Base-by-base conservation (phyloP, 2,888 invertebrate species). In the Heterodera filipjevi region DNA sequence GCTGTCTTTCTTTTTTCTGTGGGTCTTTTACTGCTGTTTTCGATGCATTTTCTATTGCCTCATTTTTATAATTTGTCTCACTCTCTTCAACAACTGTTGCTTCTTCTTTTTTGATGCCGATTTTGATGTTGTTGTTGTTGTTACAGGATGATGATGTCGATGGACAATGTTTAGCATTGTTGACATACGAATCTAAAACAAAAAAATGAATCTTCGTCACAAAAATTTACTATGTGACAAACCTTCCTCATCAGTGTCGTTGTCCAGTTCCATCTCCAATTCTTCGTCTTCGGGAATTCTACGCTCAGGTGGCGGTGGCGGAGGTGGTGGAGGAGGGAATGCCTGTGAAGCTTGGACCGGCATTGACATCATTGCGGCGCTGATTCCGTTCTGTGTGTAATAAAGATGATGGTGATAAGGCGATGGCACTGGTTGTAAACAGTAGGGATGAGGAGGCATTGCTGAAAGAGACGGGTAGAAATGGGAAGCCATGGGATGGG, bases 301-400 rank as follows among this genome's bases (percentile, higher is more conserved):
- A 2, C 19, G 27, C 14, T 46, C 49, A 14, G 12, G n/a, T 3
- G 78, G 33, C 66, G 59, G 30, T 44, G 75, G 59, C n/a, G 59
- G 33, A n/a, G 78, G 77, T 3, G 70, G 79, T 32, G 79, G 66
- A 3, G 76, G 71, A 46, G 71, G 44, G 39, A 35, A 35, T 22
- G 44, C 76, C 19, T 71, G 33, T 14, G 44, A n/a, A n/a, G 16
- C 5, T 0, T 10, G 75, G 33, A 39, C 35, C 14, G 77, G 12
- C 27, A 66, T 33, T 19, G 53, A 3, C 10, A 73, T 64, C 27
- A 73, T 39, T 71, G 66, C 22, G 22, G 66, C 22, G 22, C 22
- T 10, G 2, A 39, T 0, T 19, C 27, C 59, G 59, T 59, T 59
- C 22, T 59, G 59, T 59, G 59, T 27, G 12, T 59, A 59, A n/a